Conservation (phyloP, 1,140 invertebrate genomes). For the Saccostrea glomerata region DNA sequence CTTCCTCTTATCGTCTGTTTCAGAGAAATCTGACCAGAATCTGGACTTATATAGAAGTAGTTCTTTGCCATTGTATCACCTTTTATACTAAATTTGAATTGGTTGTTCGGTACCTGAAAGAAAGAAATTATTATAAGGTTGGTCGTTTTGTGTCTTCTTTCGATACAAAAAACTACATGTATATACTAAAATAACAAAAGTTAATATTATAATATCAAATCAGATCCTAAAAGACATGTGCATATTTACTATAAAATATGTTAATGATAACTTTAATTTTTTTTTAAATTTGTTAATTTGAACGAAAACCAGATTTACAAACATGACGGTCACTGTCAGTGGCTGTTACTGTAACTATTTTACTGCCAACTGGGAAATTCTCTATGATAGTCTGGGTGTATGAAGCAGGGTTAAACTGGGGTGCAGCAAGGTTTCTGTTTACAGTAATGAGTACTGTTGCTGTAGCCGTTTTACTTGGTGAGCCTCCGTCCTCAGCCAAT, state of each 20-base stretch:
- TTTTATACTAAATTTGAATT: slow-evolving; percentile 45
- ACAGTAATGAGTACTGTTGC: slow-evolving; percentile 63
- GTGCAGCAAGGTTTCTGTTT: slow-evolving; percentile 78
- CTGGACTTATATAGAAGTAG: slow-evolving; percentile 63
- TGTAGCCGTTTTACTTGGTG: slow-evolving; percentile 56
- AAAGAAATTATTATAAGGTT: not conserved
- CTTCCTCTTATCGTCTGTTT: slow-evolving; percentile 57
- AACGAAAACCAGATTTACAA: not conserved
- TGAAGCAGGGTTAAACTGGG: slow-evolving; percentile 83
- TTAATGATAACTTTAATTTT: not conserved
- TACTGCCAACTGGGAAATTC: slow-evolving; percentile 41
- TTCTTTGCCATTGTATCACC: slow-evolving; percentile 48
- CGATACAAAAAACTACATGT: no score
- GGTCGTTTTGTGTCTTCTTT: no score
- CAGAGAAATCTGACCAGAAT: slow-evolving; percentile 61
- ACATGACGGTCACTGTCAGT: slow-evolving; percentile 61
- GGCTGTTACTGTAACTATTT: slow-evolving; percentile 54
- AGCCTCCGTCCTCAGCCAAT: slow-evolving; percentile 62
- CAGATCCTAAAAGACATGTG: not conserved
- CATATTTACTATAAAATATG: not conserved
- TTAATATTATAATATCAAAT: no score
- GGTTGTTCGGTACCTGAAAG: slow-evolving; percentile 56
- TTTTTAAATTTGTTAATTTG: not conserved
- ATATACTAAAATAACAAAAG: no score
- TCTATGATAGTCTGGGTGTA: slow-evolving; percentile 57